Conservation (phyloP, 1,140 invertebrate species). For the Dendrolimus kikuchii region DNA sequence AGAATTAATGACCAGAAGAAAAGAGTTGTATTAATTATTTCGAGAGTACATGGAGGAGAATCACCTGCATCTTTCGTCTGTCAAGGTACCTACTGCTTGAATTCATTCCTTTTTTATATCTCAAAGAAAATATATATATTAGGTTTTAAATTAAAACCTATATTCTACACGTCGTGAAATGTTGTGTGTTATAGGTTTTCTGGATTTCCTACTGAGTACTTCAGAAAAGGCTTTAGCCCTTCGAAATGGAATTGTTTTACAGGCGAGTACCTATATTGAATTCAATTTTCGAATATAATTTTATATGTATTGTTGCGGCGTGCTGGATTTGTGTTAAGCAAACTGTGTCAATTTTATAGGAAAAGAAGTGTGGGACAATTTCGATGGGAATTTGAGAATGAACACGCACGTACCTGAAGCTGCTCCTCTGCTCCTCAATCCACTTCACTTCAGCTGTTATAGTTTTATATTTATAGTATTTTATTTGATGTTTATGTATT, state of each 20-base stretch:
- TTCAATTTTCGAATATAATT: background rate
- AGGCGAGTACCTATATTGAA: slow-evolving; percentile 23
- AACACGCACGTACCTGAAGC: too few species aligned
- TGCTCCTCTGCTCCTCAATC: too few species aligned
- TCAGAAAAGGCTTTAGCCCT: slow-evolving; percentile 53
- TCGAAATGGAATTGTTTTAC: slow-evolving; percentile 44
- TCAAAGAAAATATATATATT: background rate
- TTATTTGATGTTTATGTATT: too few species aligned
- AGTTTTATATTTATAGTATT: too few species aligned
- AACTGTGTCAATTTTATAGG: too few species aligned
- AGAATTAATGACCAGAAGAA: slow-evolving; percentile 45
- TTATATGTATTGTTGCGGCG: too few species aligned
- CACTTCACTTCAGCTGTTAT: too few species aligned
- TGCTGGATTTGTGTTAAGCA: too few species aligned
- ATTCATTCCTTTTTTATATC: too few species aligned
- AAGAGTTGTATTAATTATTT: slow-evolving; percentile 85
- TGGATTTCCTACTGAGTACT: slow-evolving; percentile 91
- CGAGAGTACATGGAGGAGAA: slow-evolving; percentile 92
- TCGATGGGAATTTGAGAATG: too few species aligned
- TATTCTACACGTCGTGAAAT: background rate
- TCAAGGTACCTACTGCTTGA: slow-evolving; percentile 79
- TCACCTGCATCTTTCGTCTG: slow-evolving; percentile 95
- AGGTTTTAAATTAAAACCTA: background rate
- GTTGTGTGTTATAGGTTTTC: slow-evolving; percentile 76
- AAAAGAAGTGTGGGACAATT: too few species aligned